A percentile compares a stretch with the other conserved stretches of the same genome.
Conservation (phyloP, 2,113 vertebrate genomes). For the Triplophysa rosa region DNA sequence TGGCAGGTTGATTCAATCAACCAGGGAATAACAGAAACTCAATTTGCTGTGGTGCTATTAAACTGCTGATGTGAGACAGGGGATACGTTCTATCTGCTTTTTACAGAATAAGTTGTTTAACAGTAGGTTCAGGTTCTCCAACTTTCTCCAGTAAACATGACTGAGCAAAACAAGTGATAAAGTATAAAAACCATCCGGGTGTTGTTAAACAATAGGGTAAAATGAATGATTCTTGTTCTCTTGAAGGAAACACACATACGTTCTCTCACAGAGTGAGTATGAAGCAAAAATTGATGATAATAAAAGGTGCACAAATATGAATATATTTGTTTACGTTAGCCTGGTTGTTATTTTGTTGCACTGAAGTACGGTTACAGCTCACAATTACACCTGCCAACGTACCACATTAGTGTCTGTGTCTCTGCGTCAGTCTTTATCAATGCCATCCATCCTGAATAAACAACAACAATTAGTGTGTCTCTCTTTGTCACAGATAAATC, state of each 20-base stretch:
- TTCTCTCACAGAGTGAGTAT: background rate
- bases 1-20: constrained; percentile 24
- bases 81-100: constrained; percentile 26
- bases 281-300: background rate
- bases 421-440: no score
- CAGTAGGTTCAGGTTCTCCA: constrained; percentile 1
- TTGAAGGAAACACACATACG: background rate
- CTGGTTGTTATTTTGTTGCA: no score
- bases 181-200: constrained; percentile 6
- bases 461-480: no score
- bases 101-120: constrained; percentile 25
- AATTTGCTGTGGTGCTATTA: constrained; percentile 32
- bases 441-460: no score
- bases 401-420: no score
- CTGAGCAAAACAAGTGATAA: constrained; percentile 18
- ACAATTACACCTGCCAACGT: no score
- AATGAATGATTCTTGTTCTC: background rate
- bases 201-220: constrained; percentile 32
- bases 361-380: no score
- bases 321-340: no score
- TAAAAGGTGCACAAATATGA: no score
- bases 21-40: constrained; percentile 35
- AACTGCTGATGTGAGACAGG: constrained; percentile 21
- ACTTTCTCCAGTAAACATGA: constrained; percentile 20
- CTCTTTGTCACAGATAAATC: no score